Conservation (phyloP, 2,113 vertebrate genomes). For the Raja brachyura region DNA sequence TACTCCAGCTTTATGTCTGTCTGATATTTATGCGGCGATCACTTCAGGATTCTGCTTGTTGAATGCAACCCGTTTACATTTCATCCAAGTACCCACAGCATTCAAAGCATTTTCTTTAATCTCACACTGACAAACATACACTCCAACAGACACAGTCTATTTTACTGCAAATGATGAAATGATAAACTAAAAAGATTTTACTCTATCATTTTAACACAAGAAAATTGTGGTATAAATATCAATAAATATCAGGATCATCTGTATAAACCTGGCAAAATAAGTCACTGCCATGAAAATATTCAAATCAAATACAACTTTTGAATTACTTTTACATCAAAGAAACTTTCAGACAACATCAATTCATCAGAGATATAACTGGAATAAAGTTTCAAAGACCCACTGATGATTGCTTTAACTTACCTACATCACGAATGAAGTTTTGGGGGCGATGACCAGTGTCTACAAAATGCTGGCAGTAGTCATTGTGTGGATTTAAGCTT, state of each 20-base stretch:
- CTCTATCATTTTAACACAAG: background rate
- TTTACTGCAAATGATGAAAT: background rate
- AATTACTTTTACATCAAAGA: background rate
- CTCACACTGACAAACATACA: background rate
- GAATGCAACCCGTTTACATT: background rate
- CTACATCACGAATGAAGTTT: slow-evolving; percentile 97
- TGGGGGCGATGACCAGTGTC: slow-evolving; percentile 95
- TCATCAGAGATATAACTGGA: background rate
- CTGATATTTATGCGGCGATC: background rate
- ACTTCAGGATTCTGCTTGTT: background rate
- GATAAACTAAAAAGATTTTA: background rate
- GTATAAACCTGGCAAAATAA: background rate
- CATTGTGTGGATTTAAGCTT: slow-evolving; percentile 95
- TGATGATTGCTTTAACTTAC: slow-evolving; percentile 58
- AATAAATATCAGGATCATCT: background rate
- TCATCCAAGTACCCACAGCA: background rate
- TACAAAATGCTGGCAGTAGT: slow-evolving; percentile 98
- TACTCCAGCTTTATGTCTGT: no score
- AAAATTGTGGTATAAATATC: background rate
- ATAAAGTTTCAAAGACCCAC: background rate
- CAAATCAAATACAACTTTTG: background rate
- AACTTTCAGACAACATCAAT: background rate
- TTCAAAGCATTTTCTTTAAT: background rate
- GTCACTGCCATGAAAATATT: background rate
- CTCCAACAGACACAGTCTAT: background rate